Conservation (phyloP, 2,888 invertebrate species). For the Xestobium rufovillosum region DNA sequence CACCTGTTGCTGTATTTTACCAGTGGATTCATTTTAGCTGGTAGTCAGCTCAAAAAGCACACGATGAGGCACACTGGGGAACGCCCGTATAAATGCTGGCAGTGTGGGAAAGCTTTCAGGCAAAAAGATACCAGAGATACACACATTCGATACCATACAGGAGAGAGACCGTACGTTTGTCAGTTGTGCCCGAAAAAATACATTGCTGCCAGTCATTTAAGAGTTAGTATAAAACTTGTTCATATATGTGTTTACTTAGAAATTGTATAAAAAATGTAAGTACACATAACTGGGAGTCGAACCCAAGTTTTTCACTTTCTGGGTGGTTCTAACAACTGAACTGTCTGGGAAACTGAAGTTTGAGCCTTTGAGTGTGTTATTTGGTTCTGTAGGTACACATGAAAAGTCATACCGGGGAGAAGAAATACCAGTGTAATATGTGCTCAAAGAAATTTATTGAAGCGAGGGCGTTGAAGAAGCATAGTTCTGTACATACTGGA, state of each 20-base stretch:
- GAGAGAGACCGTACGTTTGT: constrained; percentile 38
- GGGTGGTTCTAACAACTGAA: constrained; percentile 4
- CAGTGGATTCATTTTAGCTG: no score
- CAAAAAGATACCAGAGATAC: constrained; percentile 42
- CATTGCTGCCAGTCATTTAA: constrained; percentile 39
- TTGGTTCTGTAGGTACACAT: constrained; percentile 33
- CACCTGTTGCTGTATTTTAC: no score
- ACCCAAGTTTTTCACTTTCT: no score
- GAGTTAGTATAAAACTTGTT: constrained; percentile 27
- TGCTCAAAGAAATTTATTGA: constrained; percentile 36
- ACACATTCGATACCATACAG: constrained; percentile 40
- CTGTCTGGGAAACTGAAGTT: constrained; percentile 2
- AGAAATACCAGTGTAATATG: constrained; percentile 35
- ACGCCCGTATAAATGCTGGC: constrained; percentile 40
- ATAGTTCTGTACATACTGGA: constrained; percentile 35
- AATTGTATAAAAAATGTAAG: neutral
- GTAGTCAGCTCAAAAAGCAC: constrained; percentile 39
- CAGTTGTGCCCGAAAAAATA: constrained; percentile 39
- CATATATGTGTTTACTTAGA: neutral
- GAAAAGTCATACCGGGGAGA: constrained; percentile 33
- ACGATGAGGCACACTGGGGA: constrained; percentile 38
- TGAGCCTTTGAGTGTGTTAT: constrained; percentile 10
- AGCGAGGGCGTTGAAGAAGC: constrained; percentile 33
- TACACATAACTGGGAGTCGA: no score
- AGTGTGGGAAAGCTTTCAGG: constrained; percentile 39